These are phyloP conservation scores for Phorcus lineatus DNA, from an alignment of 2,888 invertebrate genomes.

Conservation along the genomic window DNA sequence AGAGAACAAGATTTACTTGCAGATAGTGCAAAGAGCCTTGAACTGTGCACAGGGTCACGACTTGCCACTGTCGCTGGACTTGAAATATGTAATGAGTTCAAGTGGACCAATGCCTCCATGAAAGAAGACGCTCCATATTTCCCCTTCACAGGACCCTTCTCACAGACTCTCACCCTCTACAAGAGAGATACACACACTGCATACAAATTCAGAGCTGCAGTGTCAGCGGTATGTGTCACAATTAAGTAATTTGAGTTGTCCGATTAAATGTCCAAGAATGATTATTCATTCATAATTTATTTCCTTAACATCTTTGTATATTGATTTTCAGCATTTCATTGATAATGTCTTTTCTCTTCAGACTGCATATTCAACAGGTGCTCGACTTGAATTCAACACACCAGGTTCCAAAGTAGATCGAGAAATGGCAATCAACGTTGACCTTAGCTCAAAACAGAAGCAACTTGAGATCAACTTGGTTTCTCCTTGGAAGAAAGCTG, in stretches of 20 bases:
- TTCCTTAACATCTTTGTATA: no score
- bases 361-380: constrained; percentile 51
- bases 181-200: constrained; percentile 68
- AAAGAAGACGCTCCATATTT: constrained; percentile 74
- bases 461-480: constrained; percentile 55
- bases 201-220: constrained; percentile 67
- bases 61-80: constrained; percentile 87
- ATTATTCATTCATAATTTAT: no score
- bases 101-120: constrained; percentile 81
- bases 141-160: constrained; percentile 70
- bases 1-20: constrained; percentile 82
- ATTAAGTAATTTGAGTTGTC: no score
- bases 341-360: constrained; percentile 31
- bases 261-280: no score
- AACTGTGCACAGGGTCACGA: constrained; percentile 70
- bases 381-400: constrained; percentile 82
- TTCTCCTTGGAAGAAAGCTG: constrained; percentile 72
- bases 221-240: constrained; percentile 48
- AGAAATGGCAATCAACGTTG: constrained; percentile 76
- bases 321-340: no score
- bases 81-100: constrained; percentile 87
- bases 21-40: constrained; percentile 79
- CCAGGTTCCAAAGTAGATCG: constrained; percentile 86
- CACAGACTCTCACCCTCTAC: constrained; percentile 53
- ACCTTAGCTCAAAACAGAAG: constrained; percentile 59